Evolutionary conservation across 2,888 invertebrate species (phyloP).

Genomic region (Torymus texanus): DNA sequence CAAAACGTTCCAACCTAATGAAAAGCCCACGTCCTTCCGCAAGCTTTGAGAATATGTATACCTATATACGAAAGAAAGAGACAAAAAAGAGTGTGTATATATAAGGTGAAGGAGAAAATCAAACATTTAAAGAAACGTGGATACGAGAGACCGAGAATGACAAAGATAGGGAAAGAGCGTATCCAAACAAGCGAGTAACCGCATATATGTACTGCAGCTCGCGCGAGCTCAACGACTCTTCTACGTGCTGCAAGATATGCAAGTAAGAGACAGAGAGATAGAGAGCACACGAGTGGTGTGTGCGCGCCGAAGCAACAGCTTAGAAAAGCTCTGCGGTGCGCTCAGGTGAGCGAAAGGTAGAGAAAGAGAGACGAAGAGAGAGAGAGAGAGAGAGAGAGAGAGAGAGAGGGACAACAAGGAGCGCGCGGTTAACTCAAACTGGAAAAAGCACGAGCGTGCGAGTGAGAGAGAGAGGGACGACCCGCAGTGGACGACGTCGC

Average conservation of each 20-base stretch:
- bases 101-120: neutral
- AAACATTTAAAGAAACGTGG: constrained; percentile 1
- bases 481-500: neutral
- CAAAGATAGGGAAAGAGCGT: neutral
- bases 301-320: constrained; percentile 50
- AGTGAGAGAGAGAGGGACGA: no score
- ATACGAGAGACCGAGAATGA: neutral
- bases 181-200: constrained; percentile 22
- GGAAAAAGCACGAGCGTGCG: no score
- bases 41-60: neutral
- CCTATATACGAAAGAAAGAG: neutral
- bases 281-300: neutral
- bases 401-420: no score
- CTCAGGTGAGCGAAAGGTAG: constrained; percentile 49
- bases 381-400: no score
- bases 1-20: constrained; percentile 7
- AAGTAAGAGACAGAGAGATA: no score
- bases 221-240: constrained; percentile 4
- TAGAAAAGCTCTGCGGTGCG: constrained; percentile 25
- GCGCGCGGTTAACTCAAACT: no score
- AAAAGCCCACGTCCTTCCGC: neutral
- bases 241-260: neutral
- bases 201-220: neutral
- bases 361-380: no score
- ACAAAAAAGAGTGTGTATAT: neutral